phyloP scores from a whole-genome alignment of 2,113 vertebrate genomes.

The Podilymbus podiceps region DNA sequence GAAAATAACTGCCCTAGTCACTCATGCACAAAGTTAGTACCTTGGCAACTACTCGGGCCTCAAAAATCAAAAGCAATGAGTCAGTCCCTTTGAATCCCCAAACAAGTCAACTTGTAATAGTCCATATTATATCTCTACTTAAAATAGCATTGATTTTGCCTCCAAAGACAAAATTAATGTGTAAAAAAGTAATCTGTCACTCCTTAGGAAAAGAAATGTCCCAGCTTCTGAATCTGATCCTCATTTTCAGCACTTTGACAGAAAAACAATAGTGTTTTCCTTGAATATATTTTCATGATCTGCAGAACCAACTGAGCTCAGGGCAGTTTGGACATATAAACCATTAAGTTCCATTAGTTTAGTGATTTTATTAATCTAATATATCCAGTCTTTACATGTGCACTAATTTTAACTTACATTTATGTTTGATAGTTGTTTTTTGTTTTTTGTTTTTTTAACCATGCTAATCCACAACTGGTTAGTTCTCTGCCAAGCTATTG shows the following conservation, averaged over 20 bases:
- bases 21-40: background rate
- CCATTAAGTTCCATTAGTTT: background rate
- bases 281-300: background rate
- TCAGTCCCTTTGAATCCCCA: background rate
- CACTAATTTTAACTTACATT: background rate
- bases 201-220: background rate
- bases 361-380: background rate
- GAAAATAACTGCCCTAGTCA: background rate
- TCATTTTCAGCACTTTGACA: background rate
- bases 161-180: background rate
- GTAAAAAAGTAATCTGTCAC: background rate
- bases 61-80: background rate
- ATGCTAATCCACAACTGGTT: background rate
- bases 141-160: background rate
- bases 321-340: too few relatives aligned
- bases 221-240: background rate
- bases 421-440: too few relatives aligned
- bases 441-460: background rate
- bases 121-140: background rate
- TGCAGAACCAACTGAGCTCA: too few relatives aligned
- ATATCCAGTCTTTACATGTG: background rate
- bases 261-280: background rate
- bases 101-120: background rate
- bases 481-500: background rate
- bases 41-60: background rate